Conservation (phyloP, 2,797 vertebrate species). For the Emys orbicularis region DNA sequence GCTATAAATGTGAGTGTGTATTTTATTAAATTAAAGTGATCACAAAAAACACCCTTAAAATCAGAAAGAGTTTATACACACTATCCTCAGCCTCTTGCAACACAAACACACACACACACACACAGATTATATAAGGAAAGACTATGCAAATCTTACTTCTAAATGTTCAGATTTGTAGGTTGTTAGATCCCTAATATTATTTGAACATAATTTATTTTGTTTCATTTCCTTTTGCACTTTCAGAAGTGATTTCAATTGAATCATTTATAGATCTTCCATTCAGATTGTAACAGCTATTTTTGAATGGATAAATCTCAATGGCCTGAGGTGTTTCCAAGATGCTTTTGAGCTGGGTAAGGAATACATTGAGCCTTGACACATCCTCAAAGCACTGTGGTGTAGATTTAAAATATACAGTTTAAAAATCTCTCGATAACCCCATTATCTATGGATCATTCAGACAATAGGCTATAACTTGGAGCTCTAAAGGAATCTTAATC, state of each 20-base stretch:
- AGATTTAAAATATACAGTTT: slow-evolving; percentile 33
- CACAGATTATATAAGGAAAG: neutral
- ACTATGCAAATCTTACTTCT: neutral
- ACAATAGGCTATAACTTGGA: slow-evolving; percentile 7
- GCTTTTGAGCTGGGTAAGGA: slow-evolving; percentile 75
- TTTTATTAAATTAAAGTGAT: slow-evolving; percentile 1
- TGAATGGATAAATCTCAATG: slow-evolving; percentile 73
- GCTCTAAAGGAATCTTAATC: neutral
- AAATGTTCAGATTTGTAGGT: neutral
- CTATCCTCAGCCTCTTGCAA: neutral
- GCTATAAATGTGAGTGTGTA: neutral
- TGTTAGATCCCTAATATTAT: slow-evolving; percentile 23
- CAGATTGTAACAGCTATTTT: slow-evolving; percentile 76
- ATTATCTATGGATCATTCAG: slow-evolving; percentile 12
- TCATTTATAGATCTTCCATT: slow-evolving; percentile 76
- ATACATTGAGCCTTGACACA: slow-evolving; percentile 60
- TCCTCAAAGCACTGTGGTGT: slow-evolving; percentile 70
- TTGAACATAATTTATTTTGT: slow-evolving; percentile 46
- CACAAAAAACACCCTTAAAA: neutral
- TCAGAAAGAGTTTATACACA: neutral
- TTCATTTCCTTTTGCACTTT: slow-evolving; percentile 63
- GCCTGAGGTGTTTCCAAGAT: slow-evolving; percentile 73
- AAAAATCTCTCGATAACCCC: slow-evolving; percentile 28
- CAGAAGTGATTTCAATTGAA: slow-evolving; percentile 70
- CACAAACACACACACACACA: neutral